Base-by-base conservation (phyloP, 2,113 vertebrate genomes). In the Cephalopterus ornatus region DNA sequence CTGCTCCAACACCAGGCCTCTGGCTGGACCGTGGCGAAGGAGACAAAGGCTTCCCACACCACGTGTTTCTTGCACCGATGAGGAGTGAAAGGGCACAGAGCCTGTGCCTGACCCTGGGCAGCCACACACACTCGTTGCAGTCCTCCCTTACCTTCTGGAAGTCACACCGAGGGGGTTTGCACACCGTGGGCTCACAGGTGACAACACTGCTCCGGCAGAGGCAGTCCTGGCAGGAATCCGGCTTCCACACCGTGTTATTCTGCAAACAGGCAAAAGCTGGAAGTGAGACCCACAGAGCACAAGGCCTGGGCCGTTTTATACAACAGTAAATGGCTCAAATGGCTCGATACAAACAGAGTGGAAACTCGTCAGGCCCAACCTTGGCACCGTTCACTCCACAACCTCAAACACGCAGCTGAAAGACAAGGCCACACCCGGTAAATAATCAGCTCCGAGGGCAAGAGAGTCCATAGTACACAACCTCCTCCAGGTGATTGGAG, bases 201-300 rank as follows among this genome's bases (percentile, higher is more conserved):
- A 98, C 93, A 50, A 99, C 88, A n/a, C 97, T 95, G 28, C 97
- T 83, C 81, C 75, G 96, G 97, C 99, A 99, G 80, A 30, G 97
- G 91, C 99, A 99, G 90, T 98, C 98, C 93, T 98, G 98, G 98
- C 99, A 99, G 4, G 98, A 97, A 87, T 99, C 98, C 0, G 98
- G 98, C 62, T 98, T 98, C 99, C 99, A 99, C 86, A 89, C 56
- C 2, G 99, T 98, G 96, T 98, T 97, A 95, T 99, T 99, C 99
- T 99, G 98, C 79, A 91, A 98, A 89, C 6, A 95, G 97, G 72
- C 47, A 63, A 8, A 92, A 85, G 74, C 66, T 75, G 63, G 41
- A 63, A 85, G 86, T 39, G 52, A 97, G 93, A 91, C 65, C 50
- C 68, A 30, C 23, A 52, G 17, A 63, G 88, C 58, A 56, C 77